Base-by-base conservation (phyloP, 2,113 vertebrate genomes). In the Bucco capensis region DNA sequence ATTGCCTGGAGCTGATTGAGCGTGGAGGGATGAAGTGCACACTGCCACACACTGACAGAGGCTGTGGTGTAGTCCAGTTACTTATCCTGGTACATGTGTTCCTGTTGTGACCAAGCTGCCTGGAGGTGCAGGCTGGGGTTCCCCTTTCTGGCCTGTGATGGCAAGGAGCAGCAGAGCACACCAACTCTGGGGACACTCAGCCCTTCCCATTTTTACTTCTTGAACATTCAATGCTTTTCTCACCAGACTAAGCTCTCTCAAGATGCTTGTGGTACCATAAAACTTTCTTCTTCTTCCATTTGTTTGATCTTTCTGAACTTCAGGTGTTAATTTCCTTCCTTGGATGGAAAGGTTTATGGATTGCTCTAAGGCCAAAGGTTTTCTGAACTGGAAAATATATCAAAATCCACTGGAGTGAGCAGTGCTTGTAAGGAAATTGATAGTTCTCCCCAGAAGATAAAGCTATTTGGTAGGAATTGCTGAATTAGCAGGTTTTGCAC, bases 31-130 rank as follows among this genome's bases (percentile, higher is more conserved):
- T 69, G 60, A 46, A 42, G 35, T 19, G 37, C 49, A 28, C 6
- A 6, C 18, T 2, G 1, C 54, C 62, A 49, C 24, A 9, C 9
- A 5, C 10, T 4, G 6, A 8, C 28, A 10, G 30, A 40, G 31
- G 14, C 30, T 37, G 30, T 27, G 33, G 22, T 51, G 24, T 35
- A 30, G 31, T 69, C 19, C 1, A 1, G 19, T 58, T 62, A 57
- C 28, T 40, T 40, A 30, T 4, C 14, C 25, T n/a, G 10, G 56
- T 31, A 38, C 7, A 1, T 14, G 25, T 42, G 27, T 40, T 54
- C 17, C 40, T 64, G 0, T 27, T 23, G 42, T 22, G 30, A 40
- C 19, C 2, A 0, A 30, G 28, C 19, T 66, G 31, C 37, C 46
- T 40, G 40, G 23, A 58, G 38, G 14, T 49, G 14, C 37, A n/a